Conservation (phyloP, 1,140 invertebrate genomes). For the Ips nitidus region DNA sequence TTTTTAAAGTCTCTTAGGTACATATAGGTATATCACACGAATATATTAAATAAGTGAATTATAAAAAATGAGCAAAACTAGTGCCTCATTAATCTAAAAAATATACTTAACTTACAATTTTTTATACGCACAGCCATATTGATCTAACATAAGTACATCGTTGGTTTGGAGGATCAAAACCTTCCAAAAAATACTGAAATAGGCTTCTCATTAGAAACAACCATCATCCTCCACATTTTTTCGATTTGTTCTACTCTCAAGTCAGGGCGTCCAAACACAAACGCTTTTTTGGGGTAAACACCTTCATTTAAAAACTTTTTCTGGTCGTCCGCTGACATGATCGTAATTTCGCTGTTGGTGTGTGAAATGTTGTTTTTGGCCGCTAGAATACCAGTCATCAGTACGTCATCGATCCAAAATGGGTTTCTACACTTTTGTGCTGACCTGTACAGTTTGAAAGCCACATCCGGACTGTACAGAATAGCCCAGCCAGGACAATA, state of each 20-base stretch:
- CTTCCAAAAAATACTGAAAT: constrained; percentile 26
- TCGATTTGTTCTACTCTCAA: constrained; percentile 40
- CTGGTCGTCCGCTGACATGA: constrained; percentile 42
- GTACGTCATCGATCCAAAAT: constrained; percentile 88
- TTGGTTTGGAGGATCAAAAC: background rate
- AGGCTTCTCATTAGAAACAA: constrained; percentile 22
- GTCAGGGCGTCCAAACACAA: constrained; percentile 43
- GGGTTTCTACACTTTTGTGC: constrained; percentile 63
- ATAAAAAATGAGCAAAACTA: no score
- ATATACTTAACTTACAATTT: no score
- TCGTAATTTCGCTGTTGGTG: constrained; percentile 49
- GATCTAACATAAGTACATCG: no score
- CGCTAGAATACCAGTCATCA: constrained; percentile 73
- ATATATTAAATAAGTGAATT: no score
- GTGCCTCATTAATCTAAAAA: no score
- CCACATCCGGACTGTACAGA: constrained; percentile 71
- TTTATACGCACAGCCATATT: no score
- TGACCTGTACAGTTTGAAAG: constrained; percentile 63
- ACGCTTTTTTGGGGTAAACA: constrained; percentile 30
- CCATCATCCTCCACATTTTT: constrained; percentile 43
- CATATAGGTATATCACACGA: no score
- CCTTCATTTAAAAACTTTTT: constrained; percentile 21
- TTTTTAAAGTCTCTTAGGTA: no score
- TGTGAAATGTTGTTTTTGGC: constrained; percentile 61
- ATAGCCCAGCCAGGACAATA: constrained; percentile 74